Evolutionary conservation across 2,113 vertebrate genomes (phyloP), one percentile per base, ranked within the genome.

Genomic region (Hydrolagus affinis): DNA sequence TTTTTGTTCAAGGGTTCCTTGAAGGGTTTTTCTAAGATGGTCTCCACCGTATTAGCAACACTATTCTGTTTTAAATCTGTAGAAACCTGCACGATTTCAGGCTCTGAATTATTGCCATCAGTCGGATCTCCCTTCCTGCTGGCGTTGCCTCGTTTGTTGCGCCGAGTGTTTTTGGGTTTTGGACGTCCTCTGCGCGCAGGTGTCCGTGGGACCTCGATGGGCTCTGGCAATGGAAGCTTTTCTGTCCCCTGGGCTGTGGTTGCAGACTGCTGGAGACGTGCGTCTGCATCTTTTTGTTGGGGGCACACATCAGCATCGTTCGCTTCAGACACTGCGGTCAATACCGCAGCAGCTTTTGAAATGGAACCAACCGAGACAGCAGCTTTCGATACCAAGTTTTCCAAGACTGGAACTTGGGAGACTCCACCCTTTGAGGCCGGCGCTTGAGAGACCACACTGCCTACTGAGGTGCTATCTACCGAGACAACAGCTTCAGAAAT

Each of bases 171-270:
- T 0, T 91, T 87, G 1, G 90, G 89, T 92, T 96, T 98, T 76
- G 94, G 93, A 44, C 94, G 93, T 57, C 93, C 91, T 89, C 95
- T 96, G 8, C 94, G 94, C 89, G 95, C 96, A 11, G 94, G 93
- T 88, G 95, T 98, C 85, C 95, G 95, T 77, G 90, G 86, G 4
- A 91, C 92, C 83, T 96, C 96, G 86, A 56, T 14, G 0, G 87
- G 86, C 76, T 93, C 94, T 85, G 92, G 93, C 15, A 87, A 57
- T 12, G 86, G 72, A 88, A 87, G 75, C 23, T 86, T 68, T 68
- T 92, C 90, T 0, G 90, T 85, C 86, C 94, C 94, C 60, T 93
- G 94, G 0, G 89, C 90, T 0, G 89, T 89, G 25, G 89, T 87
- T 59, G 91, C 86, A 68, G 91, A 89, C 23, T 90, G 87, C 0